These are phyloP conservation scores for Mastomys coucha DNA, from an alignment of 2,113 vertebrate genomes.

Conservation along the genomic window DNA sequence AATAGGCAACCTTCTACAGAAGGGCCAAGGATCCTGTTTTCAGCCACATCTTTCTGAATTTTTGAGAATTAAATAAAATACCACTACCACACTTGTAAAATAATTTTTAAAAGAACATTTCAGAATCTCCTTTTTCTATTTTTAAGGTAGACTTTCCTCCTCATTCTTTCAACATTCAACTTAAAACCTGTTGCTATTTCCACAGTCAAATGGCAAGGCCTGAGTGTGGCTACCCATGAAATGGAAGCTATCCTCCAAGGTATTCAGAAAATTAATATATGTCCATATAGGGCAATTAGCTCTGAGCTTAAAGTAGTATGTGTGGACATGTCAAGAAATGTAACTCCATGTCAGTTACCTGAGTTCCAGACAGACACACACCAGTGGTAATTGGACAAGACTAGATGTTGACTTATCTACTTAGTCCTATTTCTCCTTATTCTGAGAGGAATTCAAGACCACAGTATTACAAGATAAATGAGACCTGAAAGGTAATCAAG, in stretches of 20 bases:
- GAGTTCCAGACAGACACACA: not conserved
- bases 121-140: not conserved
- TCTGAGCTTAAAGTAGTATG: not conserved
- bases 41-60: not conserved
- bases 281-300: not conserved
- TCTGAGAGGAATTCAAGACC: constrained; percentile 47
- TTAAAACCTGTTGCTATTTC: not conserved
- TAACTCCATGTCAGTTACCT: not conserved
- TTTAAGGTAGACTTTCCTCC: not conserved
- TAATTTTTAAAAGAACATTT: not conserved
- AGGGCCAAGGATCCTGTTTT: not conserved
- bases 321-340: not conserved
- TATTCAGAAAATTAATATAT: not conserved
- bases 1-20: not conserved
- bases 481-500: constrained; percentile 6
- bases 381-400: not conserved
- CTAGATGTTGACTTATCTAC: not conserved
- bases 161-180: not conserved
- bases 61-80: not conserved
- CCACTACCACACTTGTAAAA: not conserved
- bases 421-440: not conserved
- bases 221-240: not conserved
- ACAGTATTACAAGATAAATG: not conserved
- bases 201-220: not conserved
- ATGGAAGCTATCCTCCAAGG: not conserved